Conservation (phyloP, 1,140 invertebrate species). For the Cyclina sinensis region DNA sequence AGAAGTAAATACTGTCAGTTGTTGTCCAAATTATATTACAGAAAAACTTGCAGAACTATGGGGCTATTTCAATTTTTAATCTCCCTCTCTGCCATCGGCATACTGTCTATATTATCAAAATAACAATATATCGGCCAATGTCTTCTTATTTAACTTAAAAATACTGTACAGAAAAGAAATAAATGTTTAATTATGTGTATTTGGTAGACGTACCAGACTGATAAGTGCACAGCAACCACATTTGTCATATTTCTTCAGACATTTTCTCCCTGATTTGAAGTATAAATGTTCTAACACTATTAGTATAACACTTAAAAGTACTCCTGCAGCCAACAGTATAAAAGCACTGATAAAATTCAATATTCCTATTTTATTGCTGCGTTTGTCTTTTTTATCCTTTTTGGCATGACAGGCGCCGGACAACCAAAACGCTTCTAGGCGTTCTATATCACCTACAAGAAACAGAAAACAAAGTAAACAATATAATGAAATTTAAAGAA, state of each 20-base stretch:
- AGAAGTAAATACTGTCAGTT: no score
- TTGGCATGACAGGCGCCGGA: constrained; percentile 97
- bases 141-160: no score
- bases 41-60: no score
- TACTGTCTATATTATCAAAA: no score
- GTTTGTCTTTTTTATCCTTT: constrained; percentile 77
- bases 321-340: constrained; percentile 96
- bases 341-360: constrained; percentile 98
- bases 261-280: constrained; percentile 95
- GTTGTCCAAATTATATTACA: no score
- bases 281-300: constrained; percentile 97
- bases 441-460: constrained; percentile 94
- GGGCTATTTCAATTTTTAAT: no score
- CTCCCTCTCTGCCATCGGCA: no score
- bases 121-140: no score
- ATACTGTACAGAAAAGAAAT: no score
- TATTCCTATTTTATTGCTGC: constrained; percentile 95
- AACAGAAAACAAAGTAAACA: no score
- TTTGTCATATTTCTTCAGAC: constrained; percentile 95
- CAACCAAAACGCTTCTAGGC: constrained; percentile 98
- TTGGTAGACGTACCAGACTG: constrained; percentile 90
- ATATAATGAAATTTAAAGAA: no score
- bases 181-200: no score
- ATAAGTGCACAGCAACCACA: constrained; percentile 96
- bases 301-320: constrained; percentile 94